These are phyloP conservation scores for Neogale vison DNA, from an alignment of 2,113 vertebrate genomes.

Conservation along the genomic window DNA sequence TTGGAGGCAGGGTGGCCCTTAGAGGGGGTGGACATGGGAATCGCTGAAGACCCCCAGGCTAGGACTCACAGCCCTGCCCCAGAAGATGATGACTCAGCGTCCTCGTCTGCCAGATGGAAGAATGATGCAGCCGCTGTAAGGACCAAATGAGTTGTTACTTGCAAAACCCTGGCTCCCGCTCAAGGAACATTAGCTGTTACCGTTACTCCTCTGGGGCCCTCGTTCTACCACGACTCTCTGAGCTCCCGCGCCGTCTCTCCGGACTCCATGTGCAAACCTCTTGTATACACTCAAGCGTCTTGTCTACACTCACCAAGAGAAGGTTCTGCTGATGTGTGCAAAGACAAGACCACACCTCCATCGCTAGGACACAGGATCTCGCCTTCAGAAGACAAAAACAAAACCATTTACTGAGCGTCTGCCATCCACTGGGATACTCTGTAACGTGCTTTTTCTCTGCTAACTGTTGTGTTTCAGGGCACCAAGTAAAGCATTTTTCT, in stretches of 20 bases:
- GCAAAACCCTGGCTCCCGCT: background rate
- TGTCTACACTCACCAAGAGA: background rate
- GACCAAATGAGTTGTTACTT: rapidly evolving
- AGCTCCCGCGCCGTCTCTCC: rapidly evolving
- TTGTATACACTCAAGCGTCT: too few species aligned
- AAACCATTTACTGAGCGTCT: background rate
- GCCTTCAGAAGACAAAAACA: background rate
- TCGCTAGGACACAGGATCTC: too few species aligned
- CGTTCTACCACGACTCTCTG: rapidly evolving
- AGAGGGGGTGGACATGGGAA: rapidly evolving
- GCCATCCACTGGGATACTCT: too few species aligned
- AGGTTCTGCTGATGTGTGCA: too few species aligned
- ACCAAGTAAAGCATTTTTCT: background rate
- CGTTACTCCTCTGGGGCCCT: too few species aligned
- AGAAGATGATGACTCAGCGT: rapidly evolving
- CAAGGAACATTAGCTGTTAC: rapidly evolving
- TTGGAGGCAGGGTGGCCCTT: rapidly evolving
- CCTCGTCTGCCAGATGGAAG: rapidly evolving
- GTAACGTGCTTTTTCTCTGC: background rate
- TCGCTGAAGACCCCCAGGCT: background rate
- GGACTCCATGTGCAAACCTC: background rate
- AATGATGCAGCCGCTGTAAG: rapidly evolving
- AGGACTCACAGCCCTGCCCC: rapidly evolving
- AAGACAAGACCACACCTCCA: too few species aligned
- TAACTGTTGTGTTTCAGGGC: background rate